A percentile compares a stretch with the other conserved stretches of the same genome.
Conservation (phyloP, 2,888 invertebrate species). For the Zygothrica quintamaculata region DNA sequence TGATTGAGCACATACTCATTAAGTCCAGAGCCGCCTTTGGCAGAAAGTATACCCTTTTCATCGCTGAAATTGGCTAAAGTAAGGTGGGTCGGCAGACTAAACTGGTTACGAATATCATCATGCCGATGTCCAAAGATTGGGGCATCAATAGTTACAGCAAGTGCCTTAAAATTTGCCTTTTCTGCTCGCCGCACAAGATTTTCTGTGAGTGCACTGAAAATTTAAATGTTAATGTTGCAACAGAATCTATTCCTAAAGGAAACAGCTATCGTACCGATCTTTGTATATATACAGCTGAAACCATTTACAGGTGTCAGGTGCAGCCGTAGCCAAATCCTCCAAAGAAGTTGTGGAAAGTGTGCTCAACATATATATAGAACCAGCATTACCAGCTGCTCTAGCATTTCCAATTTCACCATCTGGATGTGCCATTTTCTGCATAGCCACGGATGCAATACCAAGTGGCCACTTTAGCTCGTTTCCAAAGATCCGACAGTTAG, state of each 20-base stretch:
- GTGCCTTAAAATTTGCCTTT: slow-evolving; percentile 91
- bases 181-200: slow-evolving; percentile 91
- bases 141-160: slow-evolving; percentile 95
- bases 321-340: slow-evolving; percentile 92
- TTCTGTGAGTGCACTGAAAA: slow-evolving; percentile 86
- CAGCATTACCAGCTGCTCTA: slow-evolving; percentile 91
- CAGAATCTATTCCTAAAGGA: too few species aligned
- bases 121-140: slow-evolving; percentile 93
- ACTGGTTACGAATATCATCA: slow-evolving; percentile 93
- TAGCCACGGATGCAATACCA: slow-evolving; percentile 94
- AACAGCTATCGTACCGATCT: slow-evolving; percentile 86
- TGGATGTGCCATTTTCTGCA: slow-evolving; percentile 96
- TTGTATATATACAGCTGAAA: slow-evolving; percentile 96
- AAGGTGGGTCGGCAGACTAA: slow-evolving; percentile 91
- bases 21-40: slow-evolving; percentile 87
- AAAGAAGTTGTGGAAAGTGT: slow-evolving; percentile 94
- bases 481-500: slow-evolving; percentile 88
- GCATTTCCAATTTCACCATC: slow-evolving; percentile 94
- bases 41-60: slow-evolving; percentile 77
- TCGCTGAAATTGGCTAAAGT: slow-evolving; percentile 93
- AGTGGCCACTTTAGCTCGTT: slow-evolving; percentile 89
- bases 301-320: slow-evolving; percentile 93
- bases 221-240: too few species aligned
- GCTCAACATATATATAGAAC: slow-evolving; percentile 92
- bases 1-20: slow-evolving; percentile 91